Evolutionary conservation across 2,113 vertebrate genomes (phyloP), one percentile per base, ranked within the genome.

Genomic region (Marcusenius ussheri): DNA sequence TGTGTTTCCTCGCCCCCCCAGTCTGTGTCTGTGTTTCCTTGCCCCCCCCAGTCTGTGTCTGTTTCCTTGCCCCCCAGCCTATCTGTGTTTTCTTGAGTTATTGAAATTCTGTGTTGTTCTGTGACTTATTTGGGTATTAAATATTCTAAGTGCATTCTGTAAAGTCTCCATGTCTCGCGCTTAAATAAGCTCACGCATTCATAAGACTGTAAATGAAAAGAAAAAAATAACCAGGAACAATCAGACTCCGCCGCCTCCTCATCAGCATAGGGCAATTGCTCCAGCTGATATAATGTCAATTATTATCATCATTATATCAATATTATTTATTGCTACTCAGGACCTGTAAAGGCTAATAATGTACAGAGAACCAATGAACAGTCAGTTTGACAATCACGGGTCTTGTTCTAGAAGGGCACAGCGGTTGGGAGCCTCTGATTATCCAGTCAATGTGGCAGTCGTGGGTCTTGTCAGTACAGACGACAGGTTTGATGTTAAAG

Each of bases 281-380:
- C 42, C 24, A 91, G 84, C 83, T 92, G 83, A 91, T 92, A 91
- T 90, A 90, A 92, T 91, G 90, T 90, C 91, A 93, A 91, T 92
- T 94, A 93, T 92, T 93, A 86, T 90, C 91, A 91, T 88, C 27
- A 90, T 39, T 88, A 89, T 45, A 91, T 74, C 35, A 88, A 47
- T 62, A 50, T 47, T 66, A 89, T 92, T 90, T 90, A 66, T 87
- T 88, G 66, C 31, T 42, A 15, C 74, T 80, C 74, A 80, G 15
- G 13, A 80, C 35, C 2, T 80, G 13, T 42, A 39, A 80, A 80
- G 74, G 74, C 11, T 80, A 80, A 80, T 17, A 80, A 42, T 17
- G 35, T 42, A 19, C 35, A 42, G 13, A 77, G 35, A 42, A 77
- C 74, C 31, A 77, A 39, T 42, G 13, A 77, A 39, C 35, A 77